These are phyloP conservation scores for Cheilosia variabilis DNA, from an alignment of 2,888 invertebrate genomes.

Conservation along the genomic window DNA sequence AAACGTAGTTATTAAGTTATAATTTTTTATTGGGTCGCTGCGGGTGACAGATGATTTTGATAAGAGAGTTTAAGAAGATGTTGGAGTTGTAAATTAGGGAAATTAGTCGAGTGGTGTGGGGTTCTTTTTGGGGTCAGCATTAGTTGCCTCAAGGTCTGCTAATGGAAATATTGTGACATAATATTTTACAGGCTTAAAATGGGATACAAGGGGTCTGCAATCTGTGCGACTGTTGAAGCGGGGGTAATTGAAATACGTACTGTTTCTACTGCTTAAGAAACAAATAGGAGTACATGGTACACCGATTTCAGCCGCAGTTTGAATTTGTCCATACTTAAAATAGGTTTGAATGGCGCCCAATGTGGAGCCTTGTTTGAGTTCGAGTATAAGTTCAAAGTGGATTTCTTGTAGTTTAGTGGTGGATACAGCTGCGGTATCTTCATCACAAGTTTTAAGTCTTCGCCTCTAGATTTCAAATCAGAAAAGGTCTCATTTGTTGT, in stretches of 20 bases:
- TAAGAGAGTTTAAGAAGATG: slow-evolving; percentile 25
- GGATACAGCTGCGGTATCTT: too few species aligned
- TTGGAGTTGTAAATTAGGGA: slow-evolving; percentile 46
- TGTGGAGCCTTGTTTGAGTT: neutral
- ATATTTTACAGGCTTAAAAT: neutral
- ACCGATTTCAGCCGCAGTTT: too few species aligned
- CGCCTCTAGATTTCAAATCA: too few species aligned
- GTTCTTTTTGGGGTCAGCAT: slow-evolving; percentile 38
- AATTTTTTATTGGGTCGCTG: slow-evolving; percentile 61
- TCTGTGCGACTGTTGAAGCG: too few species aligned
- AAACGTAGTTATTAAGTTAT: slow-evolving; percentile 65
- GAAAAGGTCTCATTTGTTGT: too few species aligned
- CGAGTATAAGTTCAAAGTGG: neutral
- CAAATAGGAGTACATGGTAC: too few species aligned
- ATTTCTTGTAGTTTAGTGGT: too few species aligned
- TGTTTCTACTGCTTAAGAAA: too few species aligned
- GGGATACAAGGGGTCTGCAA: too few species aligned
- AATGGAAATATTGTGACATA: neutral
- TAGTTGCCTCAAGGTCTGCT: neutral
- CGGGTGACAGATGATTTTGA: slow-evolving; percentile 70
- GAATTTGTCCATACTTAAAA: too few species aligned
- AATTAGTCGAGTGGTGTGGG: slow-evolving; percentile 1
- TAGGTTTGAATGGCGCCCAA: neutral
- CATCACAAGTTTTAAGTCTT: too few species aligned
- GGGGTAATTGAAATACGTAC: too few species aligned